A percentile compares a stretch with the other conserved stretches of the same genome.
phyloP scores from a whole-genome alignment of 2,888 invertebrate genomes.

The Salticus scenicus region DNA sequence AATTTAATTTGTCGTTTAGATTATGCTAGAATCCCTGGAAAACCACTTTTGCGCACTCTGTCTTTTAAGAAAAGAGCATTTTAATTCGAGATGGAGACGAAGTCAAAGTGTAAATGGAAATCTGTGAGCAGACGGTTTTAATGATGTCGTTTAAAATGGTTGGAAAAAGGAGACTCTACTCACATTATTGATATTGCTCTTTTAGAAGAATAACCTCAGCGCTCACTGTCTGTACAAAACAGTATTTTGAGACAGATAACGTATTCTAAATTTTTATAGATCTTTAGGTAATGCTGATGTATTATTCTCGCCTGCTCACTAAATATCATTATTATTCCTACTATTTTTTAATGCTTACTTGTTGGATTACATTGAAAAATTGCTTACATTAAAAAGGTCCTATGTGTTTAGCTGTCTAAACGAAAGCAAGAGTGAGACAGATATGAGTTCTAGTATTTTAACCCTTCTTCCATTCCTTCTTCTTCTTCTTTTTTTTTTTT shows the following conservation, averaged over 20 bases:
- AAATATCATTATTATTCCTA: no score
- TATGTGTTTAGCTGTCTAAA: no score
- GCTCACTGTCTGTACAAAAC: slow-evolving; percentile 16
- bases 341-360: no score
- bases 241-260: slow-evolving; percentile 3
- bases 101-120: slow-evolving; percentile 49
- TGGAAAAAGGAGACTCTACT: background rate
- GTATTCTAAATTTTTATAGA: background rate
- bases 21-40: background rate
- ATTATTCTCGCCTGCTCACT: no score
- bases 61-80: slow-evolving; percentile 20
- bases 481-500: no score
- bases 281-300: no score
- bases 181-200: slow-evolving; percentile 33
- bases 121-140: slow-evolving; percentile 46
- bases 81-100: slow-evolving; percentile 49
- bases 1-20: slow-evolving; percentile 67
- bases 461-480: no score
- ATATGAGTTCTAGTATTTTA: no score
- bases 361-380: no score
- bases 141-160: slow-evolving; percentile 37
- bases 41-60: background rate
- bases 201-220: slow-evolving; percentile 13
- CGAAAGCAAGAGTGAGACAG: no score
- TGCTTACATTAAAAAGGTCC: no score